Conservation (phyloP, 2,888 invertebrate genomes). For the Dusona sp. region DNA sequence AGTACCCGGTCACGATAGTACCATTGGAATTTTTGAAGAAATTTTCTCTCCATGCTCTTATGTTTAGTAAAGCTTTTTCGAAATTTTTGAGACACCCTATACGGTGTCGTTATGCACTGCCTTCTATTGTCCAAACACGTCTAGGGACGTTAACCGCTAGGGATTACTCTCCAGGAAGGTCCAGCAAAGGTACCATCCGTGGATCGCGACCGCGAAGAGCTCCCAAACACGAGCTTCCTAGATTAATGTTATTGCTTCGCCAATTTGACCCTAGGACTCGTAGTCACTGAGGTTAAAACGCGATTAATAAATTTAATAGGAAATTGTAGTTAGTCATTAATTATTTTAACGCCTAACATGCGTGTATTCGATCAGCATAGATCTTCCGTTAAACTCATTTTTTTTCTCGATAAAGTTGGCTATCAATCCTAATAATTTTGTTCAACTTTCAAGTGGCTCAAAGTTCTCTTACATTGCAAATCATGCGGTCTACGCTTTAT, state of each 20-base stretch:
- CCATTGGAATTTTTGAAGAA: too few relatives aligned
- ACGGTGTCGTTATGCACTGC: conserved; percentile 9
- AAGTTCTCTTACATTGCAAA: neutral
- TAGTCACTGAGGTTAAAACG: conserved; percentile 69
- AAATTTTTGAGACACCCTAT: neutral
- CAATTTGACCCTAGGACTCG: conserved; percentile 75
- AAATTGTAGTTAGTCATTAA: neutral
- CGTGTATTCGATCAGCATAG: neutral
- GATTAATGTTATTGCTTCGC: conserved; percentile 83
- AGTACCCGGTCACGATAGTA: too few relatives aligned
- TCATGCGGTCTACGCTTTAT: neutral
- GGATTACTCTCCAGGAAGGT: conserved; percentile 78
- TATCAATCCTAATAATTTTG: neutral
- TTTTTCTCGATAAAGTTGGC: neutral
- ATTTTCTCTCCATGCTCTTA: too few relatives aligned
- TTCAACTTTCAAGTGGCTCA: neutral
- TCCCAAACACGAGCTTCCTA: conserved; percentile 73
- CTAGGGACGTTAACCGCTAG: conserved; percentile 80
- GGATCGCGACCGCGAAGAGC: conserved; percentile 72
- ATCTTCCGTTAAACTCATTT: neutral
- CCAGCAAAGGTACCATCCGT: conserved; percentile 66
- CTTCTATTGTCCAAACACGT: conserved; percentile 59
- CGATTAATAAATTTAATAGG: conserved; percentile 72
- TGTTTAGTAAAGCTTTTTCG: neutral
- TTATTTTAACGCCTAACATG: conserved; percentile 10